Conservation (phyloP, 2,797 vertebrate genomes). For the Rhinichthys osculus region DNA sequence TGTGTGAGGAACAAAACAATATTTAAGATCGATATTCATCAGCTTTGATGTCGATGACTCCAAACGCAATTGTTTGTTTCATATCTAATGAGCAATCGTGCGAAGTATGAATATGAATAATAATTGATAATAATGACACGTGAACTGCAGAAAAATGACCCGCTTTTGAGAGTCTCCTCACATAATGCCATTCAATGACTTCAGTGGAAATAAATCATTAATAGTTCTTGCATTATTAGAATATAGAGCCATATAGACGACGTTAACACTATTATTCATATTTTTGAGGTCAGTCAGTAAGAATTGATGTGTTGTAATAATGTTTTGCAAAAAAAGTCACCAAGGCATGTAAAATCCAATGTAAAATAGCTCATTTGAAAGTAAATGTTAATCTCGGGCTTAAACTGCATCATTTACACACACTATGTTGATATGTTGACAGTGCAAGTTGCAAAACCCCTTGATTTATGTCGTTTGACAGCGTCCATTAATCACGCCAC, state of each 20-base stretch:
- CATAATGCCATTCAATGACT: not conserved
- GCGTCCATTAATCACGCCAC: slow-evolving; percentile 58
- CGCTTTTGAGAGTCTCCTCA: no score
- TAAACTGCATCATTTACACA: not conserved
- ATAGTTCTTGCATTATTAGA: not conserved
- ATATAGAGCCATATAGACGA: no score
- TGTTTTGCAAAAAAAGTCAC: not conserved
- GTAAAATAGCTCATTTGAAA: not conserved
- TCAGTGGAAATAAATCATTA: not conserved
- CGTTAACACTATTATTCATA: not conserved
- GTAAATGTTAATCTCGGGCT: not conserved
- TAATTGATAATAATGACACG: no score
- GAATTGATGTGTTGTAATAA: not conserved
- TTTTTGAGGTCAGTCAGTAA: not conserved
- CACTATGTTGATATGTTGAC: slow-evolving; percentile 21
- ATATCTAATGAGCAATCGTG: not conserved
- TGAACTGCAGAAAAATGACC: not conserved
- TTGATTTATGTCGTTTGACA: slow-evolving; percentile 47
- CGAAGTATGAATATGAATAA: not conserved
- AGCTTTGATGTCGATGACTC: not conserved
- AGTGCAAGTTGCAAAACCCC: slow-evolving; percentile 23
- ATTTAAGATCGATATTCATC: not conserved
- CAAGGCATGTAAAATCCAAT: not conserved
- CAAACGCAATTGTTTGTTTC: not conserved
- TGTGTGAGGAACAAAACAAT: not conserved